Evolutionary conservation across 2,113 vertebrate genomes (phyloP).

Genomic region (Gavialis gangeticus): DNA sequence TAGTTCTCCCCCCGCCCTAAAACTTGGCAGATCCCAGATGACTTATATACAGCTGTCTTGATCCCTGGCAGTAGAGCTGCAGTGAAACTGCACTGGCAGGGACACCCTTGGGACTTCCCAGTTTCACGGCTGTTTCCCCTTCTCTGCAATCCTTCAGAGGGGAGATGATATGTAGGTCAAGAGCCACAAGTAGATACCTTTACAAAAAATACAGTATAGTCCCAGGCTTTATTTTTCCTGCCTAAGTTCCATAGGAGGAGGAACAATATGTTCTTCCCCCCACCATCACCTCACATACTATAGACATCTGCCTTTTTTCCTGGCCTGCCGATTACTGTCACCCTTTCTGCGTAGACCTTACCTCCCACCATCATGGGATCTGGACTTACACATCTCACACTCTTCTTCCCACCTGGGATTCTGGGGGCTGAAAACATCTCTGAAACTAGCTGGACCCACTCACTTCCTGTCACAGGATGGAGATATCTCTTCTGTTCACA

Average conservation of each 20-base stretch:
- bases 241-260: background rate
- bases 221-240: conserved; percentile 62
- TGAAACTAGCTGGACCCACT: conserved; percentile 37
- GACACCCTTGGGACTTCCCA: conserved; percentile 29
- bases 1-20: background rate
- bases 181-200: conserved; percentile 17
- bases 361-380: conserved; percentile 13
- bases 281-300: conserved; percentile 39
- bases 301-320: conserved; percentile 19
- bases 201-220: conserved; percentile 34
- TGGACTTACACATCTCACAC: background rate
- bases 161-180: conserved; percentile 45
- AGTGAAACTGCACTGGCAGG: conserved; percentile 26
- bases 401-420: conserved; percentile 43
- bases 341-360: conserved; percentile 40
- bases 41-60: background rate
- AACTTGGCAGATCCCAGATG: background rate
- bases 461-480: conserved; percentile 66
- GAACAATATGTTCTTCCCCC: conserved; percentile 63
- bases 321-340: background rate
- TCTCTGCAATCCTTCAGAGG: background rate
- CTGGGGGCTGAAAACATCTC: conserved; percentile 65
- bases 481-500: conserved; percentile 1
- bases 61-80: conserved; percentile 18
- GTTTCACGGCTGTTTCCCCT: conserved; percentile 63